phyloP scores from a whole-genome alignment of 2,888 invertebrate species.

The Allacma fusca region DNA sequence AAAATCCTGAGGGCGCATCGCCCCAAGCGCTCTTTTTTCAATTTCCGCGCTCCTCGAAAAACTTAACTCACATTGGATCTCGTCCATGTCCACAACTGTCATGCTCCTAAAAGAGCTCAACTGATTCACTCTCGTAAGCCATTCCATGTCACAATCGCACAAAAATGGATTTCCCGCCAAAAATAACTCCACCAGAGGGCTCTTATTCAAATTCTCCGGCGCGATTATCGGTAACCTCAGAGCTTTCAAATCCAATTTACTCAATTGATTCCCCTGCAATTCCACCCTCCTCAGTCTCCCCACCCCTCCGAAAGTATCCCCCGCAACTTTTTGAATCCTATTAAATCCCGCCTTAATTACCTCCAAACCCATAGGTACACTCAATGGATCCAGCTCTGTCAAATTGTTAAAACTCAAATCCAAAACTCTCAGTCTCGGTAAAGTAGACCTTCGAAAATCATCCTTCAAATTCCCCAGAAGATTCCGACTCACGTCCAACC shows the following conservation, averaged over 20 bases:
- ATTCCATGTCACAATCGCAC: slow-evolving; percentile 88
- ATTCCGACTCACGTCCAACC: slow-evolving; percentile 83
- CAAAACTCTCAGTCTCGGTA: slow-evolving; percentile 57
- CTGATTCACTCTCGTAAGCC: slow-evolving; percentile 77
- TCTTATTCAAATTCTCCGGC: slow-evolving; percentile 63
- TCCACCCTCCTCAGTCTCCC: slow-evolving; percentile 77
- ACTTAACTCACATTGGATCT: slow-evolving; percentile 78
- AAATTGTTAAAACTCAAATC: slow-evolving; percentile 63
- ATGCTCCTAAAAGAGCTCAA: slow-evolving; percentile 75
- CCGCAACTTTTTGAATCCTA: slow-evolving; percentile 75
- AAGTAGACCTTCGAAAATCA: slow-evolving; percentile 32
- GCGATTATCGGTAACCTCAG: slow-evolving; percentile 63
- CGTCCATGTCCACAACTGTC: slow-evolving; percentile 81
- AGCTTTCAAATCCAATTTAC: slow-evolving; percentile 69
- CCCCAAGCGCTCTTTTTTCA: slow-evolving; percentile 65
- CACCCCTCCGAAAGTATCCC: slow-evolving; percentile 62
- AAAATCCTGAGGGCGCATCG: slow-evolving; percentile 82
- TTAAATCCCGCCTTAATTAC: slow-evolving; percentile 72
- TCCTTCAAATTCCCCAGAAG: slow-evolving; percentile 65
- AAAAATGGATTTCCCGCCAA: slow-evolving; percentile 83
- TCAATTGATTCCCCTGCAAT: slow-evolving; percentile 77
- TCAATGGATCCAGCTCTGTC: slow-evolving; percentile 62
- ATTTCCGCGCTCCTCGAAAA: slow-evolving; percentile 64
- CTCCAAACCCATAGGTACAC: slow-evolving; percentile 63
- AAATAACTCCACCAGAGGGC: slow-evolving; percentile 78